Base-by-base conservation (phyloP, 2,888 invertebrate genomes). In the Tenthredo scrophulariae region DNA sequence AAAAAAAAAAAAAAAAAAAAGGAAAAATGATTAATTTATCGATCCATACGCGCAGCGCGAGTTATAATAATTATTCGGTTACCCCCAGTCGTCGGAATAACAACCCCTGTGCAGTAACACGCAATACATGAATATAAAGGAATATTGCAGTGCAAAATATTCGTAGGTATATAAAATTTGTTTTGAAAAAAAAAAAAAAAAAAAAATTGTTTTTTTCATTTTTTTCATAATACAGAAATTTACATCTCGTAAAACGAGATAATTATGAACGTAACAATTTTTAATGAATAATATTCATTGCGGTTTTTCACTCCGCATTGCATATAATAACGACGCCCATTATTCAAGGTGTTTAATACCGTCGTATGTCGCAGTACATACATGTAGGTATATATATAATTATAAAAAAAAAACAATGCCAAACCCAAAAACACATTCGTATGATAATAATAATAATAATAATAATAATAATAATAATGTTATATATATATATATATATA, bases 381-480 rank as follows among this genome's bases (percentile, higher is more conserved):
- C 22, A 62, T 26, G 22, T 62, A 6, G 33, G 29, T 67, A 37
- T 37, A 18, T n/a, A 70, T 7, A n/a, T 33, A 26, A 70, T 70
- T 70, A 37, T 29, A 70, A 70, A 37, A 70, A 70, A 37, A 37
- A 70, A 70, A 70, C 72, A 74, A 43, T 74, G 72, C 72, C 43
- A 43, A 74, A 74, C 72, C 40, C 22, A 62, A 74, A 18, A 74
- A 74, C 72, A 74, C 72, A 74, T 74, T 74, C 50, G 29, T 77
- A 70, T 22, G 4, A 22, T 74, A 6, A 70, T 37, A 18, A 40
- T n/a, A 18, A n/a, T 65, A 65, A 65, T 65, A 29, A 72, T 72
- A 72, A 22, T 74, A 74, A 74, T 74, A 74, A 13, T 74, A 74
- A 74, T 67, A 62, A 67, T 74, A 72, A 72, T 40, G 9, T 72